Conservation (phyloP, 1,140 invertebrate genomes). For the Drosophila yakuba region DNA sequence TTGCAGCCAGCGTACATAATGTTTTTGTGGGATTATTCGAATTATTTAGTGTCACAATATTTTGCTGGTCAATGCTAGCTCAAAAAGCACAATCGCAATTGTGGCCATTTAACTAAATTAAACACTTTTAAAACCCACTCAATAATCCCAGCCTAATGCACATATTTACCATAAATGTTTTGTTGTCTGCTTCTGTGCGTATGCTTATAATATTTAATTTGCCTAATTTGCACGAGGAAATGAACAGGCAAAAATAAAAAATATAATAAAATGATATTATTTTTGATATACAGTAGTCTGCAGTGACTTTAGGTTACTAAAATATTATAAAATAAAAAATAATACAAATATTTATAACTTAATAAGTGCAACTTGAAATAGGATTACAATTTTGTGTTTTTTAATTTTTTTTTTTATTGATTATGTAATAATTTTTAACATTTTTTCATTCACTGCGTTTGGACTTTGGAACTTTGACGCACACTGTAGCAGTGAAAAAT, state of each 20-base stretch:
- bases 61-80: constrained; percentile 2
- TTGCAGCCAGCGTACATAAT: constrained; percentile 4
- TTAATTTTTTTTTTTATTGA: too few species aligned
- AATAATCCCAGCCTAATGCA: constrained; percentile 36
- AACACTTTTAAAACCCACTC: constrained; percentile 9
- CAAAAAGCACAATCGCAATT: constrained; percentile 15
- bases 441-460: not conserved
- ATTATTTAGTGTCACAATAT: constrained; percentile 45
- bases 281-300: not conserved
- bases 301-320: not conserved
- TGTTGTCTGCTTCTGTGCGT: constrained; percentile 15
- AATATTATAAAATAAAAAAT: too few species aligned
- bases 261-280: constrained; percentile 16
- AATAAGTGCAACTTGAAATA: not conserved
- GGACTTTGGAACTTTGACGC: not conserved
- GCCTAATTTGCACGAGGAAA: constrained; percentile 24
- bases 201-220: constrained; percentile 34
- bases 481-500: not conserved
- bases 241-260: constrained; percentile 8
- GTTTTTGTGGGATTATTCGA: constrained; percentile 15
- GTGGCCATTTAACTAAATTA: constrained; percentile 45
- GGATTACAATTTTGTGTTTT: not conserved
- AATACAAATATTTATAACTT: constrained; percentile 7
- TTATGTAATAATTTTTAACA: not conserved
- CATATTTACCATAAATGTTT: constrained; percentile 39